Evolutionary conservation across 2,797 vertebrate species (phyloP), one percentile per base, ranked within the genome.

Genomic region (Chelon labrosus): DNA sequence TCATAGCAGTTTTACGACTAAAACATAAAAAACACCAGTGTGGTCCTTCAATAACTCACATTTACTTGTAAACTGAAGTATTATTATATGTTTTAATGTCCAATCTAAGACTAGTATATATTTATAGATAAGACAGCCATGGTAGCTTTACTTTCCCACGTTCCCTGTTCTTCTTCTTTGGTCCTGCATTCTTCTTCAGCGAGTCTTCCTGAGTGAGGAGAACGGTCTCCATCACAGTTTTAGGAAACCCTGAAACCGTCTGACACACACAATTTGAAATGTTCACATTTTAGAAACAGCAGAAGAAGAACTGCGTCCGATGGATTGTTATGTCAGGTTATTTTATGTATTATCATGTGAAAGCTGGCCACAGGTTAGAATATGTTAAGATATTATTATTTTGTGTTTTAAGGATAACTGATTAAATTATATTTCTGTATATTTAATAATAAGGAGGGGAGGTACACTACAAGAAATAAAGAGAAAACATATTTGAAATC

Each of bases 161-260:
- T 2, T 94, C 93, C 73, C 85, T 88, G 79, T 87, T 89, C 83
- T 88, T 94, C 86, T 88, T 96, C 86, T 90, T 95, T 19, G 94
- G 91, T 65, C 84, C 89, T 12, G 86, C 68, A 37, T 20, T 88
- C 80, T 93, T 94, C 82, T 86, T 93, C 63, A 85, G 75, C 10
- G 86, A 76, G 66, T 92, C 88, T 25, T 93, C 90, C 59, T 85
- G 85, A 64, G 65, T 76, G 65, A 91, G 80, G 49, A 91, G 19
- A 58, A 85, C 59, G 3, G 86, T 82, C 78, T 94, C 90, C 77
- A 82, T 77, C 59, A 79, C 77, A 49, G 80, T 74, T 55, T 89
- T 86, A 51, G 90, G 77, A 4, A 82, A 74, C 12, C 27, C 85
- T 86, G 90, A 88, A 69, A 83, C 76, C 7, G 67, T 78, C 94